Base-by-base conservation (phyloP, 2,888 invertebrate genomes). In the Erebia epiphron region DNA sequence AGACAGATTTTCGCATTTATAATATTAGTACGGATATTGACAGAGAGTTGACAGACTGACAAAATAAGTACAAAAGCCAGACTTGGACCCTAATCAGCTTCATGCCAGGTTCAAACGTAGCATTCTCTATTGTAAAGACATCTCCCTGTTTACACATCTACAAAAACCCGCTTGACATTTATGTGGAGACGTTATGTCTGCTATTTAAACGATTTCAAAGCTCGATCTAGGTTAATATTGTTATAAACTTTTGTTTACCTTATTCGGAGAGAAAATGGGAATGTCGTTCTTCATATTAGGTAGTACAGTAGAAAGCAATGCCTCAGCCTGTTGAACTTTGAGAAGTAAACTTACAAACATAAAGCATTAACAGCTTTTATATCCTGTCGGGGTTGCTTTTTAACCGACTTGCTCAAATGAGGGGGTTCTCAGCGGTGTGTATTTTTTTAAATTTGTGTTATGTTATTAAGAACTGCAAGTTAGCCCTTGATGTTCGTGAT, bases 141-240 rank as follows among this genome's bases (percentile, higher is more conserved):
- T 11, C 50, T 50, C 54, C 18, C 54, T 26, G 4, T 57, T 26
- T 5, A 14, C 49, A 1, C 21, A 62, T 21, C 14, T 62, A 21
- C 35, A 26, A 62, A 61, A 62, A 49, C 62, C 14, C 18, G 62
- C 46, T 62, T 11, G 49, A 8, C 46, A 3, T 18, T 16, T 60
- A 60, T 13, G 21, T 3, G 62, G 66, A 56, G 66, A 66, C 66
- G 18, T 13, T 56, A 18, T 46, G 66, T 66, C 66, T 66, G 43
- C 43, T 66, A 43, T 56, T 56, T 52, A 52, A 35, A 64, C 49
- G 49, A 1, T 49, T 35, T 54, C 64, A 54, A 41, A 35, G 41
- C 64, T 64, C 14, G 62, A 62, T 54, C 64, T 52, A 64, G 52
- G 52, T 64, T 54, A 64, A 64, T 64, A 64, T 54, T 54, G 64